Conservation (phyloP, 2,113 vertebrate species). For the Pan troglodytes region NHGRI_mPanTro3-v2.1_pri NC_086015.1:183453001-183453500, state of each 20-base stretch:
- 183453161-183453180: background rate
- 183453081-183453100: background rate
- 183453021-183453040: background rate
- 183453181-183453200: background rate
- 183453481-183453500: background rate
- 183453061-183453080: background rate
- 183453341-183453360: background rate
- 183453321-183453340: background rate
- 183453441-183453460: background rate
- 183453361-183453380: background rate
- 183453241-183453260: background rate
- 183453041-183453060: background rate
- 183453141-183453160: background rate
- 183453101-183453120: background rate
- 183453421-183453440: background rate
- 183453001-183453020: background rate
- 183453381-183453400: background rate
- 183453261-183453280: background rate
- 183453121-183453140: background rate
- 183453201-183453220: background rate
- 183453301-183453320: background rate
- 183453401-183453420: background rate
- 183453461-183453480: background rate
- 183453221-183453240: background rate
- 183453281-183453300: background rate